These are phyloP conservation scores for Coregonus ussuriensis DNA, from an alignment of 2,797 vertebrate genomes.

Conservation along the genomic window DNA sequence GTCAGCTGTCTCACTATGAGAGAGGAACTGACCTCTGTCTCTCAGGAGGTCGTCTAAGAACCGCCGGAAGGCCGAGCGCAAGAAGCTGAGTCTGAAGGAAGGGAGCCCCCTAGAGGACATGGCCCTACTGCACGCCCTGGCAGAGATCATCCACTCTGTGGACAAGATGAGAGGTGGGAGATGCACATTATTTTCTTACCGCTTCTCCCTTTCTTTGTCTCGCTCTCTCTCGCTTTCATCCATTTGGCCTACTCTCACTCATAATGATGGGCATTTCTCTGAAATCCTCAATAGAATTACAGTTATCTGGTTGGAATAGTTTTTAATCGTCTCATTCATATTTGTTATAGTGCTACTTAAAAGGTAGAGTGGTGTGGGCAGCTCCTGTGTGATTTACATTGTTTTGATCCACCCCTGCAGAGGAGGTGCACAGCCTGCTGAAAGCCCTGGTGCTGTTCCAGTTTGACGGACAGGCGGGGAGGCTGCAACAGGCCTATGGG, in stretches of 20 bases:
- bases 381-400: neutral
- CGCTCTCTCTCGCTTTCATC: neutral
- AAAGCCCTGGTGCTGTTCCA: conserved; percentile 90
- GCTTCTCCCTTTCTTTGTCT: no score
- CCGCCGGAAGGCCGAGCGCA: conserved; percentile 93
- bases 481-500: conserved; percentile 83
- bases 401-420: conserved; percentile 64
- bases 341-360: neutral
- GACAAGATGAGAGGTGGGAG: conserved; percentile 86
- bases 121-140: conserved; percentile 85
- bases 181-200: neutral
- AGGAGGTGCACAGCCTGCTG: conserved; percentile 85
- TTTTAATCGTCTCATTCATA: neutral
- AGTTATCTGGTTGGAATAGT: neutral
- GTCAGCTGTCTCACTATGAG: neutral
- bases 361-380: neutral
- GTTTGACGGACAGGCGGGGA: conserved; percentile 81
- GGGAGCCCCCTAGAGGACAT: conserved; percentile 90
- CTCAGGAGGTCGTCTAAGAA: conserved; percentile 94
- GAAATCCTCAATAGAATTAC: no score
- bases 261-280: no score
- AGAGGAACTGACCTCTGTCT: neutral
- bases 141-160: conserved; percentile 77
- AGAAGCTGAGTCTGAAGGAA: conserved; percentile 94
- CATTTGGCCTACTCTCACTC: neutral